These are phyloP conservation scores for Pseudomyrmex sp. DNA, from an alignment of 1,140 invertebrate species.

Conservation along the genomic window DNA sequence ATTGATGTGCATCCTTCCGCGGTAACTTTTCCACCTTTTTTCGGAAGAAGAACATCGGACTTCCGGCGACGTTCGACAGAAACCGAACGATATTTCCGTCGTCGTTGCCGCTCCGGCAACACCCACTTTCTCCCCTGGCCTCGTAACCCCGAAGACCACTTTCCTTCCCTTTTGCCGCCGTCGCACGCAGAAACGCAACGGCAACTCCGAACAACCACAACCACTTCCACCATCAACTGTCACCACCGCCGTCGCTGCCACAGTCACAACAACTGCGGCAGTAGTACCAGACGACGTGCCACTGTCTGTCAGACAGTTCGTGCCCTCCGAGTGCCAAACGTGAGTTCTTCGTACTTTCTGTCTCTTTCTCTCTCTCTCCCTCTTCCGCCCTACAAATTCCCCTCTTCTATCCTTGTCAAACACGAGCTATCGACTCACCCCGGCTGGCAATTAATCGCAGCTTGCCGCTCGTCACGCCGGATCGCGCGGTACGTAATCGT, in stretches of 20 bases:
- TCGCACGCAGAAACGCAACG: conserved; percentile 58
- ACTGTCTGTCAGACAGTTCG: conserved; percentile 52
- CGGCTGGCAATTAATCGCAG: conserved; percentile 48
- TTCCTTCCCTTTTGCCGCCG: conserved; percentile 63
- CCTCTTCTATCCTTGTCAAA: neutral
- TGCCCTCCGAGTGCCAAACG: conserved; percentile 35
- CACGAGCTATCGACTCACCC: conserved; percentile 57
- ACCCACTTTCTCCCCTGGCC: conserved; percentile 76
- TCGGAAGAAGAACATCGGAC: neutral
- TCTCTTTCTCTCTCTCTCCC: conserved; percentile 2
- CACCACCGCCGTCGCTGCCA: conserved; percentile 26
- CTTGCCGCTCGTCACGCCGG: conserved; percentile 26
- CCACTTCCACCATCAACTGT: conserved; percentile 22
- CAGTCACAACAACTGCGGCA: conserved; percentile 58
- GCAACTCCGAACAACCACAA: conserved; percentile 50
- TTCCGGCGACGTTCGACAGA: conserved; percentile 47
- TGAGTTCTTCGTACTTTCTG: neutral
- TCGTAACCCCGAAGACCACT: conserved; percentile 75
- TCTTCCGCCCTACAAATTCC: conserved; percentile 34
- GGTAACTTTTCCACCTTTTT: neutral
- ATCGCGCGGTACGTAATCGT: conserved; percentile 1
- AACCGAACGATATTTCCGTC: conserved; percentile 45
- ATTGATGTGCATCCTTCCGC: conserved; percentile 65
- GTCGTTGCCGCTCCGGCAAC: conserved; percentile 68
- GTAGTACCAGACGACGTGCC: conserved; percentile 49